Percentiles rank a stretch among this genome's conserved stretches.
Conservation (phyloP, 2,113 vertebrate species). For the Crotalus tigris region DNA sequence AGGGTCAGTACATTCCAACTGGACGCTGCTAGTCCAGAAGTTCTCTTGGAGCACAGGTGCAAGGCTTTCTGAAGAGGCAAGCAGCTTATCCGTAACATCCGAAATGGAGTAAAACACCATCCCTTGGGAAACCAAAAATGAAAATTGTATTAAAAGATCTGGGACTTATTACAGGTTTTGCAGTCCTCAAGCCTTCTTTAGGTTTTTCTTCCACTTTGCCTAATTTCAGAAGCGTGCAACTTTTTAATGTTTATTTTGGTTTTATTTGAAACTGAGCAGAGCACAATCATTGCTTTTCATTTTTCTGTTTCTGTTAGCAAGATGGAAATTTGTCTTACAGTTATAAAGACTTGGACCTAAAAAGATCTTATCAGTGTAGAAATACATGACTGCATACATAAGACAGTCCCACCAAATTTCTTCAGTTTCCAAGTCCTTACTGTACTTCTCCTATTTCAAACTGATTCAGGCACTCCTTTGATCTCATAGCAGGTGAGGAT, state of each 20-base stretch:
- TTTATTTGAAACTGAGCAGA: not conserved
- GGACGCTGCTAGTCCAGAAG: slow-evolving; percentile 79
- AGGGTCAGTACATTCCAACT: slow-evolving; percentile 69
- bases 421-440: not conserved
- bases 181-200: not conserved
- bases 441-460: not conserved
- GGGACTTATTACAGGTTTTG: not conserved
- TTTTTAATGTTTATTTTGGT: not conserved
- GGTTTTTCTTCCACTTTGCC: not conserved
- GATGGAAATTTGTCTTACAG: not conserved
- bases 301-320: not conserved
- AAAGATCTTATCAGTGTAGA: not conserved
- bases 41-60: slow-evolving; percentile 83
- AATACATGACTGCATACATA: not conserved
- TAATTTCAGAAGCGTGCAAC: not conserved
- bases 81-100: slow-evolving; percentile 90
- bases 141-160: not conserved
- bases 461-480: not conserved
- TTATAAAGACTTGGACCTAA: not conserved
- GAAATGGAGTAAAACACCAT: slow-evolving; percentile 97
- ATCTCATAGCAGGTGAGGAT: not conserved
- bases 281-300: not conserved
- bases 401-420: not conserved
- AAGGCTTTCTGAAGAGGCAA: slow-evolving; percentile 77
- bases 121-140: slow-evolving; percentile 65